Base-by-base conservation (phyloP, 2,888 invertebrate genomes). In the Hypselothyrea guttata region DNA sequence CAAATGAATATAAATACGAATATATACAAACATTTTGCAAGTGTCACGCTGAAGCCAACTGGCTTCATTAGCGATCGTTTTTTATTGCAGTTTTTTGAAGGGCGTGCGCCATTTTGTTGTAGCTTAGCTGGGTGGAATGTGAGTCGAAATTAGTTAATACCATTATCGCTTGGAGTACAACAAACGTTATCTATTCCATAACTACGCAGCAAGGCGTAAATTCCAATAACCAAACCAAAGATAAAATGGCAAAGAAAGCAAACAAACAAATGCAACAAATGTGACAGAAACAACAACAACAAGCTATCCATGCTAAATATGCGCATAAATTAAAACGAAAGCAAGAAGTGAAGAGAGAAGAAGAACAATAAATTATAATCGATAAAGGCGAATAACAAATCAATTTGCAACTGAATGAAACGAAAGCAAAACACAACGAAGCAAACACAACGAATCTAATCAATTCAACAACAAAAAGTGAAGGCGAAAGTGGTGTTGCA, bases 191-290 rank as follows among this genome's bases (percentile, higher is more conserved):
- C 71, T 15, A 40, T 52, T 46, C 41, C 47, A 33, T 35, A 15
- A 51, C 37, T 22, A 47, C 65, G 58, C 41, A 28, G 7, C 58
- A 69, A 54, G 48, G 37, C 46, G 52, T 22, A 49, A 60, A 63
- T 64, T 62, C 44, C 56, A 67, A 61, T n/a, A 83, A 71, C 75
- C 35, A 83, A 83, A 79, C 83, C 79, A 79, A 79, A 79, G 81
- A 81, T 81, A 70, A 67, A 67, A 72, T 71, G 67, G 76, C 72
- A 83, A 83, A 77, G 77, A 81, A 74, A 69, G 56, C 47, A 69
- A 72, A 12, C 41, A 35, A 58, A 41, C 34, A 44, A 13, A 52
- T 52, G 9, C 40, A 46, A 53, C 22, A 34, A 51, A 34, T 41
- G 22, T 33, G 31, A 11, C 34, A n/a, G 9, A n/a, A 33, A 12